Percentiles rank a stretch among this genome's conserved stretches.
Evolutionary conservation across 2,888 invertebrate genomes (phyloP).

Genomic region (Isoperla grammatica): DNA sequence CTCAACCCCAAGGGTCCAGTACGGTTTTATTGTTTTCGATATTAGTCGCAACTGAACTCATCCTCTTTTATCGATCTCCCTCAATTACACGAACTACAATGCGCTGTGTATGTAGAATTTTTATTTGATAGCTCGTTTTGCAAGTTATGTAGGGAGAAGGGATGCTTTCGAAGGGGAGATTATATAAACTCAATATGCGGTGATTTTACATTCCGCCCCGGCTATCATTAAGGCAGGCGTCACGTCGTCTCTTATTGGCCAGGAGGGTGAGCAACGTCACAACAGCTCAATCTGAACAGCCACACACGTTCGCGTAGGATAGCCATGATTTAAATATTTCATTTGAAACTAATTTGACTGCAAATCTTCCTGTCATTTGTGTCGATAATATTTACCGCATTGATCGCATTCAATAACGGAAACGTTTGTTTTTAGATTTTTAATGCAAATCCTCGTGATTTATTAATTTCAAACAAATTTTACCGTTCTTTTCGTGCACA

Average conservation of each 20-base stretch:
- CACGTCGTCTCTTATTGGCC: constrained; percentile 3
- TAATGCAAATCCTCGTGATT: too few species aligned
- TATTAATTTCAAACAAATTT: too few species aligned
- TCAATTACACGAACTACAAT: constrained; percentile 1
- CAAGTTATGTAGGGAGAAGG: not conserved
- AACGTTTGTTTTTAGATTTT: too few species aligned
- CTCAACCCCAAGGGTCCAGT: constrained; percentile 16
- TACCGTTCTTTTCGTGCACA: too few species aligned
- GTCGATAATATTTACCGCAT: too few species aligned
- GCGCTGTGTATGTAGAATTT: constrained; percentile 13
- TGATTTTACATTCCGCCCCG: constrained; percentile 27
- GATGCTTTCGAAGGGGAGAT: constrained; percentile 21
- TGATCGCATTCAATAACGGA: too few species aligned
- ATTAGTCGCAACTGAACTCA: constrained; percentile 23
- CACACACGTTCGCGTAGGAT: too few species aligned
- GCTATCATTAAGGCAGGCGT: constrained; percentile 10
- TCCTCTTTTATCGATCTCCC: not conserved
- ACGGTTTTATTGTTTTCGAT: constrained; percentile 28
- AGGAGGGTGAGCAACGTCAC: not conserved
- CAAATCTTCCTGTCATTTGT: too few species aligned
- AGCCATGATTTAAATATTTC: too few species aligned
- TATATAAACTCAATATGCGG: constrained; percentile 29
- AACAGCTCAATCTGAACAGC: not conserved
- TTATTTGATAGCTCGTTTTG: constrained; percentile 18
- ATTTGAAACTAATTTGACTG: too few species aligned